Evolutionary conservation across 2,113 vertebrate genomes (phyloP).

Genomic region (Vulpes ferrilata): DNA sequence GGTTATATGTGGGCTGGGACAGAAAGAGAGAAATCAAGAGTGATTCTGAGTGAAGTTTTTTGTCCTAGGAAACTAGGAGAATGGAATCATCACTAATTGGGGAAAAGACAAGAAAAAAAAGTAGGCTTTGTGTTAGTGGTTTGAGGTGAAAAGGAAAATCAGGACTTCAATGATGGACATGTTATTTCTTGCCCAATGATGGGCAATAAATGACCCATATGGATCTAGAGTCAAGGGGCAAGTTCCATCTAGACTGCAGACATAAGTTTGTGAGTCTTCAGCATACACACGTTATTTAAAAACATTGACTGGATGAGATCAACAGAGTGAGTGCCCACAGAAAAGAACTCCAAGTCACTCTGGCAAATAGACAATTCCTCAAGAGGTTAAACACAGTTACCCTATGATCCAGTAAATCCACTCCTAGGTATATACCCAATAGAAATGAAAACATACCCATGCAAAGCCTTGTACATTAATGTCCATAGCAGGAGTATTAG

Average conservation of each 20-base stretch:
- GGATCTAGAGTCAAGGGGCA: not conserved
- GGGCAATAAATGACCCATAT: not conserved
- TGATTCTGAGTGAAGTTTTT: not conserved
- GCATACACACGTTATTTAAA: not conserved
- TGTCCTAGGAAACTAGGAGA: not conserved
- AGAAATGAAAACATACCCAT: not conserved
- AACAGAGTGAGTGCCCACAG: not conserved
- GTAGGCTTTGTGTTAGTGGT: not conserved
- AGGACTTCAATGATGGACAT: not conserved
- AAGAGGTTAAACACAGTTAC: not conserved
- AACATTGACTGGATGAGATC: not conserved
- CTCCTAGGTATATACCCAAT: not conserved
- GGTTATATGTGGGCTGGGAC: not conserved
- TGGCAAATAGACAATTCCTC: slow-evolving; percentile 16
- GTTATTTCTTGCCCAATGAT: not conserved
- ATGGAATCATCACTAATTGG: not conserved
- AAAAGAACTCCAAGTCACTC: not conserved
- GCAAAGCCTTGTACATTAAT: not conserved
- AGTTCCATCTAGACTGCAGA: not conserved
- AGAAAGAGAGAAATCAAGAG: not conserved
- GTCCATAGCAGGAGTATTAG: not conserved
- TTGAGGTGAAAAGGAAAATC: not conserved
- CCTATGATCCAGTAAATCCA: not conserved
- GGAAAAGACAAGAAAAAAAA: not conserved
- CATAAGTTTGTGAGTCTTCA: not conserved